Evolutionary conservation across 2,113 vertebrate species (phyloP).

Genomic region (Tachysurus vachellii): DNA sequence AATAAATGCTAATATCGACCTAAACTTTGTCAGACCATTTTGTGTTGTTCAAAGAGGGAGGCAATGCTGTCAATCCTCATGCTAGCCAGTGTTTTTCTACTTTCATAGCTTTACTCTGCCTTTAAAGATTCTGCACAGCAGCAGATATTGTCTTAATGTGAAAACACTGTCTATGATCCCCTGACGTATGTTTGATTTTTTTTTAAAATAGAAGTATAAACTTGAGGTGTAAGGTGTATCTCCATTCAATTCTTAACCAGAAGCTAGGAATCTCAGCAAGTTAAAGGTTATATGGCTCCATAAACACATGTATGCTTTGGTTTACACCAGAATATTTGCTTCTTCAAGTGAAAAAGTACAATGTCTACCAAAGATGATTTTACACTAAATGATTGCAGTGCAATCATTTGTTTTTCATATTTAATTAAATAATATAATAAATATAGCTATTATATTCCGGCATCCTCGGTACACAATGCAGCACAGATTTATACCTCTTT

Average conservation of each 20-base stretch:
- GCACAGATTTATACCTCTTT: background rate
- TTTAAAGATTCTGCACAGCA: background rate
- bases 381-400: background rate
- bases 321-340: background rate
- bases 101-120: background rate
- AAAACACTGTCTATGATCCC: background rate
- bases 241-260: background rate
- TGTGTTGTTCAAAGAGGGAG: background rate
- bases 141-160: background rate
- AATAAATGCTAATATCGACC: background rate
- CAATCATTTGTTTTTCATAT: background rate
- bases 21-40: background rate
- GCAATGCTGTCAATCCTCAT: background rate
- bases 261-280: background rate
- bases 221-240: background rate
- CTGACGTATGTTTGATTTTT: background rate
- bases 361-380: conserved; percentile 18
- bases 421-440: background rate
- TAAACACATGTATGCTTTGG: background rate
- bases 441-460: background rate
- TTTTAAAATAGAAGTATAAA: background rate
- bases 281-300: background rate
- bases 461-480: background rate
- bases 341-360: conserved; percentile 30
- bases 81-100: background rate